Conservation (phyloP, 2,113 vertebrate species). For the Zapornia atra region DNA sequence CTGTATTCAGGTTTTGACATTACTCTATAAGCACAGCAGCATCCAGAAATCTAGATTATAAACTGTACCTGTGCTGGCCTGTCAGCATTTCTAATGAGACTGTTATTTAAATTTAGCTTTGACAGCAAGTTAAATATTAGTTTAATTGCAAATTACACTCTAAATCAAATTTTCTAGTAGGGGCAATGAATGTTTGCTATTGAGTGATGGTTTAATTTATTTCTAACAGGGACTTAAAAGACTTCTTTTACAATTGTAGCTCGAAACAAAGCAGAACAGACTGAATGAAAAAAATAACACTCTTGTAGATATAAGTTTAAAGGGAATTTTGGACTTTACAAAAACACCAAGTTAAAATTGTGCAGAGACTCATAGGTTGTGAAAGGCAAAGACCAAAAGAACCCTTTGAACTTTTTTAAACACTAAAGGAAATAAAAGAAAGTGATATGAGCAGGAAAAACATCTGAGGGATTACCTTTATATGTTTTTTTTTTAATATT, state of each 20-base stretch:
- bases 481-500: neutral
- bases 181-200: constrained; percentile 11
- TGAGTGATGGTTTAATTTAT: constrained; percentile 71
- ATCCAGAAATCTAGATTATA: neutral
- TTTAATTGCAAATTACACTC: constrained; percentile 67
- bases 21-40: neutral
- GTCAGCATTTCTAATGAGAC: neutral
- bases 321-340: neutral
- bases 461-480: neutral
- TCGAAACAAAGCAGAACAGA: constrained; percentile 21
- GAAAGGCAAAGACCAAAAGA: neutral
- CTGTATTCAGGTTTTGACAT: neutral
- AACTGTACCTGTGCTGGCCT: neutral
- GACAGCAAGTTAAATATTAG: constrained; percentile 64
- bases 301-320: neutral
- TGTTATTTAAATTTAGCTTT: constrained; percentile 18
- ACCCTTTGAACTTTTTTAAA: neutral
- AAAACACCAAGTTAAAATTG: neutral
- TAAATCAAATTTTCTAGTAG: constrained; percentile 49
- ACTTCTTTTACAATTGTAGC: constrained; percentile 28
- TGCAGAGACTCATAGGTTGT: neutral
- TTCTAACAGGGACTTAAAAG: constrained; percentile 60
- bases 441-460: neutral
- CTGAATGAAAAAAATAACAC: neutral
- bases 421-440: neutral